A percentile compares a stretch with the other conserved stretches of the same genome.
phyloP scores from a whole-genome alignment of 2,888 invertebrate genomes.

The Desoria tigrina region DNA sequence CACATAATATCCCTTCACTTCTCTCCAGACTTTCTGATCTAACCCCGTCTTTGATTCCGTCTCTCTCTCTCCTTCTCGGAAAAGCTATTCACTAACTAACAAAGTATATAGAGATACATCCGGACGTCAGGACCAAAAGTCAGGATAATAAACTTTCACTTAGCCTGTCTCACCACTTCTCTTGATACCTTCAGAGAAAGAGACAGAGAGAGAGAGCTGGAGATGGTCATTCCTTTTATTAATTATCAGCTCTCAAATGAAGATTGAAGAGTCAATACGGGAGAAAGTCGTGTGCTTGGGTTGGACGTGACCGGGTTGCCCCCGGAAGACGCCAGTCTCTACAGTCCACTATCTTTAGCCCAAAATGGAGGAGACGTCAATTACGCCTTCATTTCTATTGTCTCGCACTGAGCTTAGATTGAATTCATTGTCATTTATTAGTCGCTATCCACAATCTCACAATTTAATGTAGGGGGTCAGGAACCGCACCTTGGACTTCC shows the following conservation, averaged over 20 bases:
- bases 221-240: constrained; percentile 6
- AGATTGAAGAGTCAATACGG: neutral
- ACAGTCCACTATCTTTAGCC: neutral
- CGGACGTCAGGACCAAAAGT: constrained; percentile 6
- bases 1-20: constrained; percentile 2
- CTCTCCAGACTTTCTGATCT: constrained; percentile 10
- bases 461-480: no score
- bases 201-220: no score
- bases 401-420: no score
- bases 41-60: neutral
- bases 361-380: neutral
- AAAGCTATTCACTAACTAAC: neutral
- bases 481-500: no score
- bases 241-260: constrained; percentile 4
- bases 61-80: neutral
- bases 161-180: neutral
- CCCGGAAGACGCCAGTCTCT: neutral
- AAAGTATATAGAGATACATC: no score
- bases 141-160: constrained; percentile 5
- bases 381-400: neutral
- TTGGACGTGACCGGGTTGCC: neutral
- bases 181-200: constrained; percentile 4
- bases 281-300: neutral
- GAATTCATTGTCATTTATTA: no score
- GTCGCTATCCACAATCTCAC: no score